Evolutionary conservation across 64 coral and sea anemone species (phyloP), one percentile per base, ranked within the genome.

Genomic region (Trachythela sp.): DNA sequence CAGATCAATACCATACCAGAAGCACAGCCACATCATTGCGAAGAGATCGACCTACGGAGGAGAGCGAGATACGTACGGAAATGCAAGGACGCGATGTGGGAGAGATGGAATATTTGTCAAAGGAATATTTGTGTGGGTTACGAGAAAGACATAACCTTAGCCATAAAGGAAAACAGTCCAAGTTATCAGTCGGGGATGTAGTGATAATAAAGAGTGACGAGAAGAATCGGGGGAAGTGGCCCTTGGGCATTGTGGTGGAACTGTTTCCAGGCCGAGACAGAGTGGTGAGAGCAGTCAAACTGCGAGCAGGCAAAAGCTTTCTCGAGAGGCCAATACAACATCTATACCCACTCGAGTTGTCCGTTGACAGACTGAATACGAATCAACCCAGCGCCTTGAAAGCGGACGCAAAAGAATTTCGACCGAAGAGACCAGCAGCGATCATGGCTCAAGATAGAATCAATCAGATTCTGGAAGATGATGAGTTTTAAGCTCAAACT

Each of bases 171-270:
- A 34, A 54, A 41, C 38, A 24, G 60, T 15, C 31, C 13, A 10
- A 27, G 30, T 40, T 58, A 15, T 54, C 11, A 40, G 51, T 83
- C 0, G 91, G 51, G 13, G 86, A 92, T 39, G 70, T 88, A n/a
- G 90, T 92, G 32, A 92, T 92, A 32, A 83, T 92, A 36, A 86
- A 88, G 39, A 33, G 39, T 1, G 72, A 92, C 24, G 71, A 92
- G 13, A 22, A 85, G 30, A 92, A 88, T 52, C 70, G 70, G 18
- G n/a, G 75, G 27, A 92, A 92, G 54, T 92, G 85, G 85, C 1
- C 42, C 0, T 33, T 86, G 14, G 0, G 50, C 11, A 86, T 86
- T 36, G 85, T 86, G 1, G 20, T 30, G 11, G 49, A 54, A 2
- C 49, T 8, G 8, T 48, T 86, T 48, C 15, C 87, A 40, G 87